Evolutionary conservation across 2,888 invertebrate species (phyloP), one percentile per base, ranked within the genome.

Genomic region (Hypsopygia costalis): DNA sequence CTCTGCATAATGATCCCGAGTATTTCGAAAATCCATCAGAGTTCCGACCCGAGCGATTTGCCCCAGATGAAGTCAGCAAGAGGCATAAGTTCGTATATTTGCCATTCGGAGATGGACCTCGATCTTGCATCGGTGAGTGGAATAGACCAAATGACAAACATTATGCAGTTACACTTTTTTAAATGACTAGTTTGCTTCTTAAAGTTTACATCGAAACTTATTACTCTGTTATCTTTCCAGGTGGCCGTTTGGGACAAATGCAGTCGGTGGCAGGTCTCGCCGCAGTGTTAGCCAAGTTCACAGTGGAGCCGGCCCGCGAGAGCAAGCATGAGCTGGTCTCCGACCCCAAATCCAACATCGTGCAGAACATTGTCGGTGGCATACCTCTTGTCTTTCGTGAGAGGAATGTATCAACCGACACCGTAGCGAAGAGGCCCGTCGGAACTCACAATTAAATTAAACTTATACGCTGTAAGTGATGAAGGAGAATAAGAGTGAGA

Each of bases 191-290:
- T n/a, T n/a, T n/a, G n/a, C n/a, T n/a, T n/a, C 4, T 16, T 16
- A 16, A 16, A 16, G 2, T 3, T 16, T 16, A 16, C 4, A 4
- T 16, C 16, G 4, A 16, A 16, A 16, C 16, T 32, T 20, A 20
- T 1, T 32, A n/a, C 6, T 8, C 7, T 11, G 1, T 31, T 31
- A n/a, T n/a, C 31, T 7, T 34, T 39, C 5, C 66, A 81, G 81
- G 78, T n/a, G 71, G 68, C 22, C 73, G 81, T 0, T 40, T 81
- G 34, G 81, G 81, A 0, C 47, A 65, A 29, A 78, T 81, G 80
- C 81, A 81, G 65, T 77, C 81, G 7, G 58, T 80, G 51, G 77
- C 81, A 0, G 81, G 81, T 1, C 57, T 81, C 36, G 79, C 79
- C 11, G 75, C 79, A 9, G 46, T 81, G 12, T 60, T 81, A 43